Conservation (phyloP, 2,797 vertebrate genomes). For the Tarsius wallacei region DNA sequence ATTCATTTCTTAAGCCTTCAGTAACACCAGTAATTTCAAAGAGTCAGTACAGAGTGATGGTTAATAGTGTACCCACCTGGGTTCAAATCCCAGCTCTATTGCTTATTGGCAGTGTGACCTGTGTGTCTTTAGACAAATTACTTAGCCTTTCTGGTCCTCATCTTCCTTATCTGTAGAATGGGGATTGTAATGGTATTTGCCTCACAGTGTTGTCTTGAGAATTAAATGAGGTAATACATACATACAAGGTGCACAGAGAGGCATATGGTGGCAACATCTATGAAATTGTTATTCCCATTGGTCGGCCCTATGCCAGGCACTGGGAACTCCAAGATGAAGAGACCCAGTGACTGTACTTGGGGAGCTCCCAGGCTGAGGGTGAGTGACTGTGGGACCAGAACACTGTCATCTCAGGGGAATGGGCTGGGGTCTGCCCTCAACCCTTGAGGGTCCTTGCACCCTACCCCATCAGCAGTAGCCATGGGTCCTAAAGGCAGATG, state of each 20-base stretch:
- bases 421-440: not conserved
- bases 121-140: not conserved
- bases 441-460: not conserved
- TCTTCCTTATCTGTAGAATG: not conserved
- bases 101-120: not conserved
- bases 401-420: not conserved
- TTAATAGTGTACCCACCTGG: not conserved
- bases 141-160: not conserved
- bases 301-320: not conserved
- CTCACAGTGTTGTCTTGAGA: not conserved
- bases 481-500: not conserved
- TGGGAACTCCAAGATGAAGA: not conserved
- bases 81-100: not conserved
- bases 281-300: not conserved
- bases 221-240: not conserved
- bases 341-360: not conserved
- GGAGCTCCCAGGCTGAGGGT: not conserved
- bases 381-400: not conserved
- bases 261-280: not conserved
- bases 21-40: not conserved
- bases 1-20: slow-evolving; percentile 11
- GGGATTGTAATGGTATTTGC: not conserved
- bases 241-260: not conserved
- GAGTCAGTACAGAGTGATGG: not conserved
- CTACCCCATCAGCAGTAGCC: not conserved